Conservation (phyloP, 1,140 invertebrate species). For the Euura lappo region DNA sequence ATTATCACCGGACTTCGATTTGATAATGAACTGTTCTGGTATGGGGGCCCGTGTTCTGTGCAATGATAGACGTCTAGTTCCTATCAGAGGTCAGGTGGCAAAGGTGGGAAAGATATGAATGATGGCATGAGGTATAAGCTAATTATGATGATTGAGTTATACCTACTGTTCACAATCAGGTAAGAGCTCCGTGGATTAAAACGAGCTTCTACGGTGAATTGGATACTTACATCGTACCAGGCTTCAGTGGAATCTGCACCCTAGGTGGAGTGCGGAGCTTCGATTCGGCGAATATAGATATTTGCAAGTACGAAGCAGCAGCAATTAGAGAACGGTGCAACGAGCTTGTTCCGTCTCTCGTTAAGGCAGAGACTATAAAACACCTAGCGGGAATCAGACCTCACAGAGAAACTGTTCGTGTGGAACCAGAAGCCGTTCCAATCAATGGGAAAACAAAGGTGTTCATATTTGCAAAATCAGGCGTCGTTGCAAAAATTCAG, state of each 20-base stretch:
- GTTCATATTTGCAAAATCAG: too few species aligned
- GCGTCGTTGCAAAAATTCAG: too few species aligned
- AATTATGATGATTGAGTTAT: constrained; percentile 12
- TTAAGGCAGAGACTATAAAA: constrained; percentile 66
- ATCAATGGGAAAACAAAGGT: constrained; percentile 22
- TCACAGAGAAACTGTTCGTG: constrained; percentile 74
- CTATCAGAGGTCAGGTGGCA: constrained; percentile 88
- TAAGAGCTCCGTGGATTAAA: constrained; percentile 89
- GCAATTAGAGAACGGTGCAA: constrained; percentile 78
- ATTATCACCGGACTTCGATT: constrained; percentile 70
- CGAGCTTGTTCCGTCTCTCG: constrained; percentile 74
- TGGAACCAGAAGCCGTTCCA: constrained; percentile 70
- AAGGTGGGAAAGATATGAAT: constrained; percentile 64
- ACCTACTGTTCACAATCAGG: constrained; percentile 54
- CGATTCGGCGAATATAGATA: constrained; percentile 74
- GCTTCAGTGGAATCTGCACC: constrained; percentile 72
- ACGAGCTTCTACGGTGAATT: constrained; percentile 83
- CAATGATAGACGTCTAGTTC: constrained; percentile 76
- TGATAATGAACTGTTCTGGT: constrained; percentile 90
- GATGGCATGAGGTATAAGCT: constrained; percentile 11
- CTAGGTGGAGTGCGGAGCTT: constrained; percentile 84
- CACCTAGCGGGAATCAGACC: constrained; percentile 82
- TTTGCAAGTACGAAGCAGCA: constrained; percentile 74
- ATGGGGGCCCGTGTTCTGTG: constrained; percentile 80
- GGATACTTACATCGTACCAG: constrained; percentile 87